Evolutionary conservation across 1,140 invertebrate genomes (phyloP), one percentile per base, ranked within the genome.

Genomic region (Macrostomum lignano): DNA sequence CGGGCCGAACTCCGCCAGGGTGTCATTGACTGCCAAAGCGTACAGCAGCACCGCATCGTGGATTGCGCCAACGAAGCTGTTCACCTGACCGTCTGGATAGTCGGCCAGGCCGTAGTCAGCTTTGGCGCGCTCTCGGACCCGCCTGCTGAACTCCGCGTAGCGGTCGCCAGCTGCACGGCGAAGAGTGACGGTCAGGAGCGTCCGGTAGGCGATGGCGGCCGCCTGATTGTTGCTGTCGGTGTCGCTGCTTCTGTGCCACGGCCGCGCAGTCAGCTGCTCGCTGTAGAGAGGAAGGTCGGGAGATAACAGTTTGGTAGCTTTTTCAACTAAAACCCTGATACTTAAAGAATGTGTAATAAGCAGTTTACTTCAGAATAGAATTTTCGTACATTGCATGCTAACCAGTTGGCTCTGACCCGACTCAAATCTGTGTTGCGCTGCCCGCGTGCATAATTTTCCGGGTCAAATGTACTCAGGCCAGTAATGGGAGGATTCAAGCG

Each of bases 31-130:
- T 1, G 75, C 74, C 65, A 78, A 74, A 0, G 75, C 77, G 39
- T 82, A 63, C 13, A 84, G 57, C 39, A 76, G 69, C 5, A 82
- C 73, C 0, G 76, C 75, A 44, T 84, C 79, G 48, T 82, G 81
- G 46, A 86, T 81, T 0, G 76, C 75, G 1, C 74, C 76, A 36
- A 81, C 71, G 42, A 82, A 77, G 48, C 52, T 53, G 9, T 28
- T 28, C 9, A 17, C 14, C 26, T 28, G 40, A 14, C 40, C 35
- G 9, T 62, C 51, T 45, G 63, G 46, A 11, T 58, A 49, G 42
- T 63, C 55, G 5, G 43, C 47, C 21, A 53, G 55, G 48, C 75
- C 79, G 53, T 78, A 81, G 43, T 72, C 70, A 21, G 61, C 61
- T 19, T 67, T 63, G 0, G 77, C 77, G 6, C 75, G 58, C 21